Evolutionary conservation across 1,140 invertebrate species (phyloP).

Genomic region (Diabrotica undecimpunctata): DNA sequence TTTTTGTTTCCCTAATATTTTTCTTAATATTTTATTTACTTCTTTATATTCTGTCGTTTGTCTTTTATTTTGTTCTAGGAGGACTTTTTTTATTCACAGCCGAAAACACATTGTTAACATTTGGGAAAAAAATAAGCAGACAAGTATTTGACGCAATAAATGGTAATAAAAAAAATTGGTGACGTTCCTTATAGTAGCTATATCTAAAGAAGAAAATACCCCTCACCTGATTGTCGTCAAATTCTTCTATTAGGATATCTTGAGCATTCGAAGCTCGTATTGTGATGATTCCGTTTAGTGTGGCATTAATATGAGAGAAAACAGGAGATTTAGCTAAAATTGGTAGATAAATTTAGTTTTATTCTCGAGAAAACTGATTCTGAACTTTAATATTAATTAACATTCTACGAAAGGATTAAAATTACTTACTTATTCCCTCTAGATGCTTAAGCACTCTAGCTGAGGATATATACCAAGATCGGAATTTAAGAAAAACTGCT

Average conservation of each 20-base stretch:
- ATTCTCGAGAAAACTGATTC: too few species aligned
- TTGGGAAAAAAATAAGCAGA: background rate
- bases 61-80: too few species aligned
- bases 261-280: conserved; percentile 47
- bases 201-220: background rate
- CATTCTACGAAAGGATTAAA: conserved; percentile 1
- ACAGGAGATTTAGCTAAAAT: conserved; percentile 64
- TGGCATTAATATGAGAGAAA: conserved; percentile 66
- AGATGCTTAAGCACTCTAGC: conserved; percentile 59
- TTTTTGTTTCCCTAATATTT: background rate
- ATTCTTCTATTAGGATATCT: conserved; percentile 42
- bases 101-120: background rate
- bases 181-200: background rate
- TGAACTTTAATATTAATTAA: too few species aligned
- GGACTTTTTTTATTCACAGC: background rate
- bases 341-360: background rate
- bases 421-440: conserved; percentile 51
- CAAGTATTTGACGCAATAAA: background rate
- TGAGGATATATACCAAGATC: conserved; percentile 59
- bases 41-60: background rate
- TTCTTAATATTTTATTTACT: background rate
- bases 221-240: conserved; percentile 45
- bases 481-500: conserved; percentile 52
- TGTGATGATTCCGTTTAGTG: conserved; percentile 43
- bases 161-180: background rate